Evolutionary conservation across 1,140 invertebrate genomes (phyloP), one percentile per base, ranked within the genome.

Genomic region (Lepidostoma basale): DNA sequence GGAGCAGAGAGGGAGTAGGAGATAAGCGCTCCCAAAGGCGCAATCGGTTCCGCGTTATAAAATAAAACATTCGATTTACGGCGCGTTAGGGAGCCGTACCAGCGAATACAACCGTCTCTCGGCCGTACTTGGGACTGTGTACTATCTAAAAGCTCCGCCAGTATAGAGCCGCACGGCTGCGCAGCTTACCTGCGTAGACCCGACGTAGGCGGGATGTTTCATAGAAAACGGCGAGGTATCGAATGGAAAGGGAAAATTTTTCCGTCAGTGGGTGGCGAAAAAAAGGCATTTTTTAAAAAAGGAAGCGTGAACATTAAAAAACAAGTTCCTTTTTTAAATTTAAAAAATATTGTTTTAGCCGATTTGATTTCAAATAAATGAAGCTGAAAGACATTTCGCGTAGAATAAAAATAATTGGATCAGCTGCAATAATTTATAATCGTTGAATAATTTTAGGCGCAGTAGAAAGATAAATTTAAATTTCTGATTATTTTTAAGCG

Each of bases 61-160:
- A 82, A 83, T 80, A 81, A 81, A 82, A 71, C 77, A 80, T 77
- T 75, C 76, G 75, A 80, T 81, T 81, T 79, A 81, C 74, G 77
- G 78, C 75, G 76, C 76, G 74, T 76, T 68, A 69, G 75, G 75
- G 75, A 66, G 44, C 58, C 33, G 47, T 56, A 42, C 33, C 39
- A 22, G 49, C 52, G 63, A 42, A 42, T 49, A 65, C 49, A 67
- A 45, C 28, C 40, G 66, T 39, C 54, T 52, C 56, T 64, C 28
- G 45, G 45, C 30, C 45, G 44, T 18, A 39, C 30, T 52, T 64
- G 30, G 62, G 30, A 64, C 39, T 42, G 39, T 60, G 14, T 56
- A 56, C 52, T 12, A 42, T 60, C n/a, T 42, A 42, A 60, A 60
- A 60, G 56, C 36, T 60, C 16, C 25, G 56, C 18, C 39, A 39